phyloP scores from a whole-genome alignment of 2,888 invertebrate species.

The Clitarchus hookeri region DNA sequence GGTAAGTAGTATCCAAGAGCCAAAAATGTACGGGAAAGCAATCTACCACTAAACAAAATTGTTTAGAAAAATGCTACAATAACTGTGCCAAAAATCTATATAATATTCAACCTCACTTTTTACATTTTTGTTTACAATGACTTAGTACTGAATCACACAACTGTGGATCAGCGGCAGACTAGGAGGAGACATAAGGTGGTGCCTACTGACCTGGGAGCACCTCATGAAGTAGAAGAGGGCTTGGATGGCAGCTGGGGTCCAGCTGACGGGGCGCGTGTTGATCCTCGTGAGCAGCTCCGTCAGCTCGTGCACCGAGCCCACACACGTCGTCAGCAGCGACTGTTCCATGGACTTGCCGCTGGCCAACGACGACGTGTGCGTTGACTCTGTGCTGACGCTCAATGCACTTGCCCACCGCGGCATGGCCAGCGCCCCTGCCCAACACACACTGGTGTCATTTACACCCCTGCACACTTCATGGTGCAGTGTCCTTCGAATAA shows the following conservation, averaged over 20 bases:
- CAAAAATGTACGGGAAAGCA: too few species aligned
- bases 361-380: constrained; percentile 36
- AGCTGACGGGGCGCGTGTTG: constrained; percentile 50
- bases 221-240: constrained; percentile 91
- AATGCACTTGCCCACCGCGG: constrained; percentile 72
- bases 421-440: constrained; percentile 77
- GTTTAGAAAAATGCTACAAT: too few species aligned
- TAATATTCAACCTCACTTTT: too few species aligned
- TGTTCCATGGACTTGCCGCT: constrained; percentile 61
- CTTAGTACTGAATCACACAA: too few species aligned
- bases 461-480: too few species aligned
- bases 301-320: constrained; percentile 79
- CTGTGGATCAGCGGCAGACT: too few species aligned
- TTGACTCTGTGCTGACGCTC: constrained; percentile 44
- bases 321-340: constrained; percentile 83
- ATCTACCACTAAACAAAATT: too few species aligned
- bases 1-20: too few species aligned
- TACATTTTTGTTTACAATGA: too few species aligned
- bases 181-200: too few species aligned
- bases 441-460: background rate
- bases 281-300: constrained; percentile 69
- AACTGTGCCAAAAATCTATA: too few species aligned
- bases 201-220: constrained; percentile 74
- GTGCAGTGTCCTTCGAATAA: too few species aligned
- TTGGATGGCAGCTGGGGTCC: constrained; percentile 68